phyloP scores from a whole-genome alignment of 2,888 invertebrate species.

The Allacma fusca region DNA sequence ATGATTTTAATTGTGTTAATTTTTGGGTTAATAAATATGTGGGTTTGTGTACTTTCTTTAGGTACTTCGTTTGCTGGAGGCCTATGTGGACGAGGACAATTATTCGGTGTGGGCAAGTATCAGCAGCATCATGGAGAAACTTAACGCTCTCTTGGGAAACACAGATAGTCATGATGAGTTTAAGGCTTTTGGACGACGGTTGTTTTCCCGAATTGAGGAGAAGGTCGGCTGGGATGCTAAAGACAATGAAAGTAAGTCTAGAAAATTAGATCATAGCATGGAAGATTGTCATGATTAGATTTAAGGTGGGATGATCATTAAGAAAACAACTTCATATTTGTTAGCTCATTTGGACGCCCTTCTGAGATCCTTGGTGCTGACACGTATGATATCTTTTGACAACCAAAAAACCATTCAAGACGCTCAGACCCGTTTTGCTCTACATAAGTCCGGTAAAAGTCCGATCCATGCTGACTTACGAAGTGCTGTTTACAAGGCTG shows the following conservation, averaged over 20 bases:
- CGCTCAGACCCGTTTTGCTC: slow-evolving; percentile 74
- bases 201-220: slow-evolving; percentile 77
- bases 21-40: background rate
- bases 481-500: slow-evolving; percentile 85
- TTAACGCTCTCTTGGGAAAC: slow-evolving; percentile 79
- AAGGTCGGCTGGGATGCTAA: slow-evolving; percentile 88
- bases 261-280: no score
- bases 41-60: slow-evolving; percentile 13
- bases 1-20: background rate
- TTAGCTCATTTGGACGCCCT: slow-evolving; percentile 67
- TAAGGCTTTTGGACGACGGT: slow-evolving; percentile 76
- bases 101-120: slow-evolving; percentile 93
- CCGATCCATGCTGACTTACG: slow-evolving; percentile 83
- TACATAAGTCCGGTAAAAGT: slow-evolving; percentile 71
- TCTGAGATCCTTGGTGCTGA: slow-evolving; percentile 67
- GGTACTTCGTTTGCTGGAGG: slow-evolving; percentile 78
- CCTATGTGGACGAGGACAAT: slow-evolving; percentile 84
- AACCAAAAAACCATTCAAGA: slow-evolving; percentile 80
- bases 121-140: slow-evolving; percentile 76
- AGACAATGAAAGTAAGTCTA: slow-evolving; percentile 74
- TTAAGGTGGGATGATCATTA: background rate
- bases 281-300: background rate
- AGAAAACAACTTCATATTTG: background rate
- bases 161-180: slow-evolving; percentile 79
- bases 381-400: slow-evolving; percentile 81